Evolutionary conservation across 2,888 invertebrate genomes (phyloP).

Genomic region (Agrotis puta): DNA sequence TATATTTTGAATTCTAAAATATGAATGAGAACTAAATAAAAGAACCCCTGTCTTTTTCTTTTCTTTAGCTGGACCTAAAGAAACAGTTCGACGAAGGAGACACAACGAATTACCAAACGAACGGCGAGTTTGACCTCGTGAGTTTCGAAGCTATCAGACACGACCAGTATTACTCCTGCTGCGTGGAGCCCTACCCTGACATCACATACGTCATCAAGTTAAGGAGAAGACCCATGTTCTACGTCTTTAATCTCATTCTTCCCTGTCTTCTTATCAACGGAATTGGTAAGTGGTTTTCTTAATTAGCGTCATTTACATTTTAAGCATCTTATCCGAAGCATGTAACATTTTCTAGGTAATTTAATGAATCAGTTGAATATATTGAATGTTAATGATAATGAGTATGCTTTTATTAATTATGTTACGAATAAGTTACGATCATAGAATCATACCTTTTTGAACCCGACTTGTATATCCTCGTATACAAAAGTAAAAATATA

Average conservation of each 20-base stretch:
- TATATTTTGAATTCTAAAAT: no score
- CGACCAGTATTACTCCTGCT: conserved; percentile 95
- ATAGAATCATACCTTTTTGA: no score
- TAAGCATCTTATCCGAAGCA: neutral
- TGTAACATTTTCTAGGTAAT: neutral
- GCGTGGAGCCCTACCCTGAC: conserved; percentile 95
- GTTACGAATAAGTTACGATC: no score
- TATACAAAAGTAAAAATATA: no score
- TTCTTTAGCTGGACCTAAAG: conserved; percentile 93
- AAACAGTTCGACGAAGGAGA: conserved; percentile 96
- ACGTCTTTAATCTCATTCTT: conserved; percentile 96
- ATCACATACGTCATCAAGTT: conserved; percentile 95
- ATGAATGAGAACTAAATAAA: no score
- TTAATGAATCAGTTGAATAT: neutral
- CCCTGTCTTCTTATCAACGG: conserved; percentile 96
- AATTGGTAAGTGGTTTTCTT: conserved; percentile 91
- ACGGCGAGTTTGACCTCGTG: conserved; percentile 96
- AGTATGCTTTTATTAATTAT: no score
- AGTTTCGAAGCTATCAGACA: conserved; percentile 94
- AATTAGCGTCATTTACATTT: neutral
- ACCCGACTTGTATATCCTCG: neutral
- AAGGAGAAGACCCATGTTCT: conserved; percentile 95
- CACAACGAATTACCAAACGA: conserved; percentile 97
- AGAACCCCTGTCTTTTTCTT: neutral
- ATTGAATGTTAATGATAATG: no score